Conservation (phyloP, 2,113 vertebrate genomes). For the Labeo catla region DNA sequence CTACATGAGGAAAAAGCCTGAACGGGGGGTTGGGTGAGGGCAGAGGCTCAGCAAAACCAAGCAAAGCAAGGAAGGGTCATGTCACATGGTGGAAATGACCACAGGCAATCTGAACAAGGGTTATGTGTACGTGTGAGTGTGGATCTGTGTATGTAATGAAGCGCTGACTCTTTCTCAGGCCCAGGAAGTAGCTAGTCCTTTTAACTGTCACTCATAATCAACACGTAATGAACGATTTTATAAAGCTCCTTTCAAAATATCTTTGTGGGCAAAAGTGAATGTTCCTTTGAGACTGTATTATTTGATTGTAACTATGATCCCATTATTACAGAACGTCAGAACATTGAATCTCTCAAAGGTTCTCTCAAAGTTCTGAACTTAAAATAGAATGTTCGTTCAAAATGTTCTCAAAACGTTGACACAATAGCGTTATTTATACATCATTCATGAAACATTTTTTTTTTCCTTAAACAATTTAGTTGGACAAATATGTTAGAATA, state of each 20-base stretch:
- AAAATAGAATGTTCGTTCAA: too few relatives aligned
- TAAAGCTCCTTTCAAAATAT: neutral
- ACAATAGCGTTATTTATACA: too few relatives aligned
- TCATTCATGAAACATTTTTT: too few relatives aligned
- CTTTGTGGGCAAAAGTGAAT: too few relatives aligned
- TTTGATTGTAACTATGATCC: too few relatives aligned
- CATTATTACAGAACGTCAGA: too few relatives aligned
- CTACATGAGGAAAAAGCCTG: constrained; percentile 50
- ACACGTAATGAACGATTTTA: neutral
- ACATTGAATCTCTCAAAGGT: too few relatives aligned
- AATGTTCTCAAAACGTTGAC: too few relatives aligned
- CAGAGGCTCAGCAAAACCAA: constrained; percentile 46
- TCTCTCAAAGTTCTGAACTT: too few relatives aligned
- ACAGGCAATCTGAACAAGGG: constrained; percentile 49
- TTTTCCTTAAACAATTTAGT: too few relatives aligned
- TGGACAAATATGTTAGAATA: too few relatives aligned
- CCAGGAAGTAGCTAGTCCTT: constrained; percentile 45
- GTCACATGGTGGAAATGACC: constrained; percentile 59
- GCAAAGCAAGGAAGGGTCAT: constrained; percentile 53
- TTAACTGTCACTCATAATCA: constrained; percentile 34
- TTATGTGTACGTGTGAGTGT: constrained; percentile 23
- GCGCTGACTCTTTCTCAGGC: constrained; percentile 33
- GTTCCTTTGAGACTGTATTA: too few relatives aligned
- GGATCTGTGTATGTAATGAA: neutral
- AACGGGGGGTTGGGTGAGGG: constrained; percentile 51